phyloP scores from a whole-genome alignment of 2,797 vertebrate genomes.

The Anguilla anguilla region DNA sequence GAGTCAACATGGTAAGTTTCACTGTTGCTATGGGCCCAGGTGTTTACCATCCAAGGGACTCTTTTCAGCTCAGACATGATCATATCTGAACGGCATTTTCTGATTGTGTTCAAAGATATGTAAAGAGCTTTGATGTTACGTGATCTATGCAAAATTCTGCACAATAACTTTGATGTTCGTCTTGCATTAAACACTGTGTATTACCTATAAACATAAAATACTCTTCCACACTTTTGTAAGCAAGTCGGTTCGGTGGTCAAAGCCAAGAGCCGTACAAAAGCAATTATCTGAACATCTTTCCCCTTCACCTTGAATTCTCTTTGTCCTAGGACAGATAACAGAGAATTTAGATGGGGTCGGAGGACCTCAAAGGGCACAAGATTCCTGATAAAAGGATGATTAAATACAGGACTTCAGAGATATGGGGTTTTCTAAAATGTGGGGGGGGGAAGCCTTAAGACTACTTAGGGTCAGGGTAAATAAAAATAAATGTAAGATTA shows the following conservation, averaged over 20 bases:
- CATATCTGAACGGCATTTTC: not conserved
- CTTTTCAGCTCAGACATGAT: not conserved
- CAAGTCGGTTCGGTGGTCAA: not conserved
- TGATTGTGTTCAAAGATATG: not conserved
- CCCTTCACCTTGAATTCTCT: not conserved
- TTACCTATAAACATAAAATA: not conserved
- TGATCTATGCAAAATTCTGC: not conserved
- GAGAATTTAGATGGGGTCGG: not conserved
- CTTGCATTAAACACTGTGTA: not conserved
- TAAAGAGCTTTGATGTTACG: not conserved
- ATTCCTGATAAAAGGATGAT: not conserved
- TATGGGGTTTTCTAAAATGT: not conserved
- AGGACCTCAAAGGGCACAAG: not conserved
- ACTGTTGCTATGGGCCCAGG: not conserved
- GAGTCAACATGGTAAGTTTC: not conserved
- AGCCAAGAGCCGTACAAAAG: not conserved
- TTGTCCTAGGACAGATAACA: not conserved
- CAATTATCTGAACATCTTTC: not conserved
- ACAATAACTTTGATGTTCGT: not conserved
- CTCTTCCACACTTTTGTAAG: not conserved
- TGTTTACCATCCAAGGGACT: not conserved
- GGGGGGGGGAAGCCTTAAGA: not conserved
- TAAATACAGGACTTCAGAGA: slow-evolving; percentile 1
- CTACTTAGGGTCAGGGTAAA: not conserved
- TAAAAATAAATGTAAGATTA: not conserved